Percentiles rank a stretch among this genome's conserved stretches.
Evolutionary conservation across 2,888 invertebrate species (phyloP).

Genomic region (Chydorus sphaericus): DNA sequence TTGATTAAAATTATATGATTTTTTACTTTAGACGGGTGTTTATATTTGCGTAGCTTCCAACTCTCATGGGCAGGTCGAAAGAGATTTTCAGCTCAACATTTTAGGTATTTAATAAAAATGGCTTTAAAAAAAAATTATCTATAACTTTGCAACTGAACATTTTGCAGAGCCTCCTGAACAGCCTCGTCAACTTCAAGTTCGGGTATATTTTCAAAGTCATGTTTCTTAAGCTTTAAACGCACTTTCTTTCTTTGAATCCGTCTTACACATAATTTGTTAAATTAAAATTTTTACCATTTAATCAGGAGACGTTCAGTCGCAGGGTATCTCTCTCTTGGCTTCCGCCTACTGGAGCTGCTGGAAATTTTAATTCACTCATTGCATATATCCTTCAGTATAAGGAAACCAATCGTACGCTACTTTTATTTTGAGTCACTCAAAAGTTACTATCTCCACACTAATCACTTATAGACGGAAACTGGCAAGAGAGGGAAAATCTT

Average conservation of each 20-base stretch:
- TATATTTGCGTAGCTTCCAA: slow-evolving; percentile 66
- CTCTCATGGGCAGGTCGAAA: slow-evolving; percentile 53
- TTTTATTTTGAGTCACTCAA: neutral
- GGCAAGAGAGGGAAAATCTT: slow-evolving; percentile 23
- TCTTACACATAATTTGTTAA: too few relatives aligned
- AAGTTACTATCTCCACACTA: neutral
- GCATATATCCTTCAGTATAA: slow-evolving; percentile 53
- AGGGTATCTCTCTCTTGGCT: slow-evolving; percentile 63
- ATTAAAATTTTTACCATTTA: neutral
- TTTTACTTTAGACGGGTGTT: slow-evolving; percentile 38
- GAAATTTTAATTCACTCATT: slow-evolving; percentile 51
- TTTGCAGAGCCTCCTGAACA: slow-evolving; percentile 51
- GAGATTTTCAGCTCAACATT: slow-evolving; percentile 52
- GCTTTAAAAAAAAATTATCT: neutral
- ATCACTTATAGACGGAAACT: slow-evolving; percentile 1
- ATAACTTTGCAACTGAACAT: neutral
- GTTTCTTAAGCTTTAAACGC: neutral
- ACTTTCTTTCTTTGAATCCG: too few relatives aligned
- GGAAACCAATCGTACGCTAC: slow-evolving; percentile 40
- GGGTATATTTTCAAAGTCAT: slow-evolving; percentile 32
- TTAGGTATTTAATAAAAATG: slow-evolving; percentile 34
- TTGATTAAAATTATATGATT: slow-evolving; percentile 10
- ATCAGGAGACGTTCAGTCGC: slow-evolving; percentile 36
- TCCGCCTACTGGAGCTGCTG: slow-evolving; percentile 40
- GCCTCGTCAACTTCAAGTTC: slow-evolving; percentile 48